A percentile compares a stretch with the other conserved stretches of the same genome.
Conservation (phyloP, 2,797 vertebrate genomes). For the Hypotaenidia philippensis region DNA sequence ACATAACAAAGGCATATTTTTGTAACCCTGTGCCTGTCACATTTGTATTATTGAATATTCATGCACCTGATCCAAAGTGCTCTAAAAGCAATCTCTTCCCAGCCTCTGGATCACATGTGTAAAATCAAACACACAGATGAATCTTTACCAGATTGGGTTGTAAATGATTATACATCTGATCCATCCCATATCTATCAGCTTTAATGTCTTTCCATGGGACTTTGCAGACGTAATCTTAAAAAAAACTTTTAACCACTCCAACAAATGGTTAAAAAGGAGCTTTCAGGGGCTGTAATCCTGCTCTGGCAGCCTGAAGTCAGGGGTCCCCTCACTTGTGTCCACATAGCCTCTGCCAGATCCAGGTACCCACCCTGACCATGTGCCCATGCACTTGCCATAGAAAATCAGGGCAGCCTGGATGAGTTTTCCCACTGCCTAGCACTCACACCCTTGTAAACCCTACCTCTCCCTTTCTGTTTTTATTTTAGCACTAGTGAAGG, state of each 20-base stretch:
- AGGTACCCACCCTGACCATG: not conserved
- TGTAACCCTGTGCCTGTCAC: not conserved
- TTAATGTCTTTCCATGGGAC: not conserved
- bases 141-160: not conserved
- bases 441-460: not conserved
- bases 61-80: not conserved
- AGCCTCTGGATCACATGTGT: not conserved
- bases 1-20: not conserved
- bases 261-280: not conserved
- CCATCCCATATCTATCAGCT: not conserved
- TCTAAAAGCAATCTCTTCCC: not conserved
- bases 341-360: not conserved
- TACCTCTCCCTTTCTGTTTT: conserved; percentile 54
- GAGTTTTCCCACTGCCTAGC: not conserved
- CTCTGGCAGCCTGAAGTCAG: not conserved
- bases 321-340: not conserved
- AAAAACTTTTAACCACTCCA: not conserved
- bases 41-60: not conserved
- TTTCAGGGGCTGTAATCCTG: not conserved
- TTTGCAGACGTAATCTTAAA: not conserved
- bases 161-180: not conserved
- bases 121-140: not conserved
- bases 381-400: not conserved
- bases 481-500: conserved; percentile 68
- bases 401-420: not conserved